phyloP scores from a whole-genome alignment of 1,140 invertebrate species.

The Oreohelix idahoensis region DNA sequence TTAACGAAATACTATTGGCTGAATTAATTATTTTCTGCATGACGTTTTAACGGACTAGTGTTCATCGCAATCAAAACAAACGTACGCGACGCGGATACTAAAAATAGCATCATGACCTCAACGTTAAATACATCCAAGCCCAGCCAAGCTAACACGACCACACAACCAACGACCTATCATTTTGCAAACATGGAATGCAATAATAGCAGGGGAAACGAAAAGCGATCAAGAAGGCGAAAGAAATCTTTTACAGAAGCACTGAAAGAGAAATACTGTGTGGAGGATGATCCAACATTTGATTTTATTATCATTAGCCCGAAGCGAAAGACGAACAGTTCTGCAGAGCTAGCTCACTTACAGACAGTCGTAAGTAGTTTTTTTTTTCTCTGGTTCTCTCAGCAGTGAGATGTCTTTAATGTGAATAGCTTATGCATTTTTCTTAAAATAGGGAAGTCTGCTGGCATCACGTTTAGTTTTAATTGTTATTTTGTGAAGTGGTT shows the following conservation, averaged over 20 bases:
- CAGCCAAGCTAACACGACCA: background rate
- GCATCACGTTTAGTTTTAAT: too few species aligned
- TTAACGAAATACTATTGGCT: background rate
- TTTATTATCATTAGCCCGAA: conserved; percentile 55
- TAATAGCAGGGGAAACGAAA: conserved; percentile 24
- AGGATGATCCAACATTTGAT: conserved; percentile 44
- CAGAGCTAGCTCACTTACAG: conserved; percentile 57
- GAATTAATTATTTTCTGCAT: background rate
- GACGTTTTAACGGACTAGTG: background rate
- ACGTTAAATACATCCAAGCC: background rate
- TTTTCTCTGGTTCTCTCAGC: too few species aligned
- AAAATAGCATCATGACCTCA: conserved; percentile 30
- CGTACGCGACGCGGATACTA: conserved; percentile 25
- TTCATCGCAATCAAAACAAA: conserved; percentile 31
- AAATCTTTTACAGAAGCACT: conserved; percentile 62
- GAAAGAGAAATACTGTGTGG: conserved; percentile 60
- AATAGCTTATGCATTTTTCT: too few species aligned
- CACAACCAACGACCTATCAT: background rate
- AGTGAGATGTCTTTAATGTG: too few species aligned
- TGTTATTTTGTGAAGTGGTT: too few species aligned
- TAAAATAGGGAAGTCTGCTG: too few species aligned
- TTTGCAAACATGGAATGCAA: conserved; percentile 27
- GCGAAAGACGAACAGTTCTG: conserved; percentile 49
- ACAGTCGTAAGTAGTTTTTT: conserved; percentile 57
- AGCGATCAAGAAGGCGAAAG: conserved; percentile 36